Evolutionary conservation across 2,113 vertebrate species (phyloP), one percentile per base, ranked within the genome.

Genomic region (Cryptomyrus ogoouensis): DNA sequence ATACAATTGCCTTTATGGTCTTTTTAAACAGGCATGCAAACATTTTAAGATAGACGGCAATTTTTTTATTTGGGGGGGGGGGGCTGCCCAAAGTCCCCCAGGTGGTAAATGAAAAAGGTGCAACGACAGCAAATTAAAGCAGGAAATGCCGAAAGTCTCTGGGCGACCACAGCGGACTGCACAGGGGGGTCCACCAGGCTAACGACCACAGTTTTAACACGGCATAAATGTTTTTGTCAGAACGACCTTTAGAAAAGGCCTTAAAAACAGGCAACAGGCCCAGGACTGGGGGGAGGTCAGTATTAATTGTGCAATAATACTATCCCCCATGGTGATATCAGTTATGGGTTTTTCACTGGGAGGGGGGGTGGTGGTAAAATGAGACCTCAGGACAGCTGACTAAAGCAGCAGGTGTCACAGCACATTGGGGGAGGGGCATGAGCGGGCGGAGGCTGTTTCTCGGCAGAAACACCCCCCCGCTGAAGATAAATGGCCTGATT

Each of bases 41-140:
- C 62, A 56, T 56, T 56, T 21, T 19, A 53, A 53, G 15, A 53
- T 19, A 19, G 52, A 53, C 3, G 17, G 17, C 17, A 19, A 53
- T 53, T 21, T 21, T 3, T 50, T 21, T n/a, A 9, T 62, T 62
- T 12, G 24, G 24, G 62, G n/a, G 8, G 58, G 58, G 56, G 24
- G 8, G 8, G 8, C 9, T 66, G 24, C 58, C 9, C 9, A 0
- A 10, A 66, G 58, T 24, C 58, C 58, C 24, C 58, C 58, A 62
- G 24, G 58, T 27, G 58, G 58, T 62, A 62, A 74, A 74, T 74
- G 27, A 35, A 13, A 39, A 31, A 35, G 13, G 10, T 74, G 31
- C 66, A 35, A 74, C 13, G 31, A 17, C 10, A 15, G 27, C 70
- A 95, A 96, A 95, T 94, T 92, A 95, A 93, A 94, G 31, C 31